These are phyloP conservation scores for Cassiopea andromeda DNA, from an alignment of 30 jellyfish, hydroid and myxozoan genomes.

Conservation along the genomic window DNA sequence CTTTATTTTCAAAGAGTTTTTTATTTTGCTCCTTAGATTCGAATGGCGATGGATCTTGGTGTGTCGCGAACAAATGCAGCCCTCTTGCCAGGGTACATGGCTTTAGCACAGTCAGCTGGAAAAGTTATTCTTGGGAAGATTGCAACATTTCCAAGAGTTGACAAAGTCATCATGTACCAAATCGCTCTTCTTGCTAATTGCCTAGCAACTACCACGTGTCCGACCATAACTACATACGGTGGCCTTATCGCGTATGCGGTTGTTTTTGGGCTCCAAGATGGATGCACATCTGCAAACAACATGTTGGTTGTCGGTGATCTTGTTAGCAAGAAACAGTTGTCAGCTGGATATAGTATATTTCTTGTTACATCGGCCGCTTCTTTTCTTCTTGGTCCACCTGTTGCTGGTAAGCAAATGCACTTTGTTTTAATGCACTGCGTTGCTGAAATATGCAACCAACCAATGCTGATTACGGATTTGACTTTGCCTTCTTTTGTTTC, in stretches of 20 bases:
- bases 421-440: conserved; percentile 70
- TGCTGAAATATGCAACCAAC: conserved; percentile 6
- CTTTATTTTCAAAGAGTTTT: no score
- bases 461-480: no score
- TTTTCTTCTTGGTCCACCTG: conserved; percentile 91
- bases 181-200: conserved; percentile 78
- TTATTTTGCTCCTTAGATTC: conserved; percentile 48
- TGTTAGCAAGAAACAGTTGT: conserved; percentile 73
- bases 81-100: conserved; percentile 84
- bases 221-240: conserved; percentile 59
- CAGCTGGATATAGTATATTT: conserved; percentile 77
- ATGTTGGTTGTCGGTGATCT: conserved; percentile 90
- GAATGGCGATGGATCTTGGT: conserved; percentile 77
- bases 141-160: conserved; percentile 65
- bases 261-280: conserved; percentile 89
- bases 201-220: conserved; percentile 87
- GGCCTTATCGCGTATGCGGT: conserved; percentile 77
- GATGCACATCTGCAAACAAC: conserved; percentile 75
- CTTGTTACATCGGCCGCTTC: conserved; percentile 80
- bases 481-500: no score
- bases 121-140: conserved; percentile 84
- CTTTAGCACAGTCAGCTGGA: conserved; percentile 85
- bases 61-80: conserved; percentile 74
- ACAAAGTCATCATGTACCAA: conserved; percentile 77
- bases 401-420: conserved; percentile 85